Evolutionary conservation across 2,797 vertebrate genomes (phyloP).

Genomic region (Silurus aristotelis): DNA sequence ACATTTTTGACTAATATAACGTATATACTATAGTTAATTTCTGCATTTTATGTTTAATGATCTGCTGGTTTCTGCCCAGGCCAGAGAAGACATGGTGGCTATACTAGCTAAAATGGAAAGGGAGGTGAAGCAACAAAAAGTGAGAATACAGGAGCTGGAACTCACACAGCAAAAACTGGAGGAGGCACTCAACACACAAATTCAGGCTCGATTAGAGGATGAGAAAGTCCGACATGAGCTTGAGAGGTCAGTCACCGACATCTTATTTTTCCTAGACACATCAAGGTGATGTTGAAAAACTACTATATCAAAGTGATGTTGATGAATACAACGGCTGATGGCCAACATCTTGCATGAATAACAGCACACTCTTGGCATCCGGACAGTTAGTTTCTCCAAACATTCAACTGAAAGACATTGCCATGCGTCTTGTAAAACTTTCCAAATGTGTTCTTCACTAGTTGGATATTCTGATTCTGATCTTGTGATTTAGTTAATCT

Average conservation of each 20-base stretch:
- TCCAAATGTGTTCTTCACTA: too few species aligned
- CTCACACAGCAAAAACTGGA: constrained; percentile 74
- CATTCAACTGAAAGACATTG: too few species aligned
- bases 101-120: constrained; percentile 73
- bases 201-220: constrained; percentile 76
- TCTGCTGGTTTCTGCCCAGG: constrained; percentile 53
- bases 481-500: too few species aligned
- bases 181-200: constrained; percentile 74
- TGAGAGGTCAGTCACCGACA: constrained; percentile 63
- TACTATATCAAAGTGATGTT: too few species aligned
- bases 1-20: too few species aligned
- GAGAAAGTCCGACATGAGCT: constrained; percentile 73
- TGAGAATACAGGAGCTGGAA: constrained; percentile 76
- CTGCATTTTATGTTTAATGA: background rate
- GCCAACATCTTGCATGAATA: background rate
- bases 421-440: too few species aligned
- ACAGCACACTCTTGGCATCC: too few species aligned
- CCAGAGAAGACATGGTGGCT: constrained; percentile 70
- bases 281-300: background rate
- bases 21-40: background rate
- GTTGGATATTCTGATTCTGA: too few species aligned
- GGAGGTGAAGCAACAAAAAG: constrained; percentile 73
- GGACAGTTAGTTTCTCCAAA: too few species aligned
- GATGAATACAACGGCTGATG: background rate
- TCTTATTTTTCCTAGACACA: background rate